Evolutionary conservation across 2,113 vertebrate species (phyloP).

Genomic region (Lampris megalopsis): DNA sequence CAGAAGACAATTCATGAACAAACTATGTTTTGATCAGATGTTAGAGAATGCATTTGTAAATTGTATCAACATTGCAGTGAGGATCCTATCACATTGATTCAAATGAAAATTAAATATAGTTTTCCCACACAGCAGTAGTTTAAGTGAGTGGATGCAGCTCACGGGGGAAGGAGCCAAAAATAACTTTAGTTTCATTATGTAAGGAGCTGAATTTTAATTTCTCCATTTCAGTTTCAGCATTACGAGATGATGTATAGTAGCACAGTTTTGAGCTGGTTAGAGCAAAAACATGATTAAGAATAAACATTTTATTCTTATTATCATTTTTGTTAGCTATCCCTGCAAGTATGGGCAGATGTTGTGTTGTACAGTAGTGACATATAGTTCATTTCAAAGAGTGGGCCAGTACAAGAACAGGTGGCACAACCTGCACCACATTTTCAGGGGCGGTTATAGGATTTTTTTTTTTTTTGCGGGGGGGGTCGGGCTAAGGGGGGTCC

Average conservation of each 20-base stretch:
- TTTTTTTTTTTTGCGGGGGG: too few species aligned
- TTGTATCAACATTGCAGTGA: constrained; percentile 4
- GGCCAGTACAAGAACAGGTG: constrained; percentile 3
- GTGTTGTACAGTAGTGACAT: constrained; percentile 9
- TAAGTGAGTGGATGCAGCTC: background rate
- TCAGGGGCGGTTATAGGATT: too few species aligned
- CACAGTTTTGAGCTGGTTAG: background rate
- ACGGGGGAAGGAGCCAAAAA: background rate
- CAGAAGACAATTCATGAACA: background rate
- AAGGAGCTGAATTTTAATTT: constrained; percentile 5
- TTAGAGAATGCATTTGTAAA: constrained; percentile 10
- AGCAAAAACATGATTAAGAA: background rate
- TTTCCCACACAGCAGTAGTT: background rate
- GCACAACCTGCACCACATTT: background rate
- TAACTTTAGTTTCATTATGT: constrained; percentile 10
- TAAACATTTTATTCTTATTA: too few species aligned
- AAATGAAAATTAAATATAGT: constrained; percentile 22
- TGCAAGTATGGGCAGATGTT: background rate
- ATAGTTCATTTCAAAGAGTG: constrained; percentile 14
- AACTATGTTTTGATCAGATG: constrained; percentile 6
- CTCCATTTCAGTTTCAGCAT: background rate
- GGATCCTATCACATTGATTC: constrained; percentile 10
- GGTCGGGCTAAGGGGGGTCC: too few species aligned
- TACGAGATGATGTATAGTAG: background rate
- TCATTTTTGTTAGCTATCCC: background rate